A percentile compares a stretch with the other conserved stretches of the same genome.
These are phyloP conservation scores for Regulus satrapa DNA, from an alignment of 2,113 vertebrate species.

Conservation along the genomic window DNA sequence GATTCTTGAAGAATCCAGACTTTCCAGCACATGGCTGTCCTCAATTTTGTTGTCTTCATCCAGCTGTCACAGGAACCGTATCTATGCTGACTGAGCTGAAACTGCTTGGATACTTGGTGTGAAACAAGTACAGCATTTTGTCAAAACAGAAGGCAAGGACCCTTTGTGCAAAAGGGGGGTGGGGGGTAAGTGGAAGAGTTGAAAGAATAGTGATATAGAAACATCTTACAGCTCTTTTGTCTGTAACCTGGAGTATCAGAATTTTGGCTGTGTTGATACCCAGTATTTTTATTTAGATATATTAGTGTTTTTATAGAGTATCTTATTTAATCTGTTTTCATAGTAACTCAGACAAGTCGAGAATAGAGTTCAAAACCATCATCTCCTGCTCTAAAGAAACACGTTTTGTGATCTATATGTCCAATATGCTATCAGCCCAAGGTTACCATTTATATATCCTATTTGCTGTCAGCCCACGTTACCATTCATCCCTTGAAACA, in stretches of 20 bases:
- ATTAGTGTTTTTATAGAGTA: not conserved
- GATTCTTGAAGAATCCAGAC: not conserved
- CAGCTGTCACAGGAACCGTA: not conserved
- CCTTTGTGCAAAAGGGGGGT: not conserved
- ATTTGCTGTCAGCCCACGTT: not conserved
- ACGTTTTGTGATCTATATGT: rapidly evolving
- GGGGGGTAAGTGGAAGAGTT: not conserved
- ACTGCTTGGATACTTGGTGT: not conserved
- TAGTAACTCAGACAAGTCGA: not conserved
- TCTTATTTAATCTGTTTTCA: not conserved
- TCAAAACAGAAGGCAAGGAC: not conserved
- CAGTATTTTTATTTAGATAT: not conserved
- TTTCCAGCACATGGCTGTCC: not conserved
- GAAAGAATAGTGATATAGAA: not conserved
- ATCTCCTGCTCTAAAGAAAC: not conserved
- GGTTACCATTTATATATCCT: rapidly evolving
- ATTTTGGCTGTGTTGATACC: not conserved
- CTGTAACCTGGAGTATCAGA: not conserved
- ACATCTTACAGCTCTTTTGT: not conserved
- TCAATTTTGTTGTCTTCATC: not conserved
- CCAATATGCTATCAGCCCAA: not conserved
- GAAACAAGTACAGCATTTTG: not conserved
- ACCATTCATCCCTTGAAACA: not conserved
- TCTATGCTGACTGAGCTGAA: not conserved
- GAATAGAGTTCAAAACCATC: not conserved